Base-by-base conservation (phyloP, 1,140 invertebrate genomes). In the Calosoma granatense region DNA sequence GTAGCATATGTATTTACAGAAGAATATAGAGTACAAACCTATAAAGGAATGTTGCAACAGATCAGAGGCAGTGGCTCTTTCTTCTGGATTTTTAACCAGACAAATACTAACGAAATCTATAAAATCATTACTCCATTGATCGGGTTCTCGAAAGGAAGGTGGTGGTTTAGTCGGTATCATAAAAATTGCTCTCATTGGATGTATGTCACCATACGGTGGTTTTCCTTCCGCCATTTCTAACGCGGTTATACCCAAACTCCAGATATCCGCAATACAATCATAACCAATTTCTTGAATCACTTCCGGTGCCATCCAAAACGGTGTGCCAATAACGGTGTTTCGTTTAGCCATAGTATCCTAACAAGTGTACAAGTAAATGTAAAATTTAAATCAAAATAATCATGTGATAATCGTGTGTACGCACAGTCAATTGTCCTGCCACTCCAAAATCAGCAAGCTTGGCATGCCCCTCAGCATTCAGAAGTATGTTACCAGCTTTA, bases 151-250 rank as follows among this genome's bases (percentile, higher is more conserved):
- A 70, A 98, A 96, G 43, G 92, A 94, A 20, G 95, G 95, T 20
- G 95, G 93, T 26, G 94, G 94, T 72, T 97, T 97, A 54, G 93
- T 94, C 9, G 94, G 95, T 63, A 97, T 98, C 93, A 97, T 97
- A 71, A 98, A 98, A 66, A 98, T 97, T 23, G 94, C 92, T 59
- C 94, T 76, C 95, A 98, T 98, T 14, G 95, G 95, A 79, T 98
- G 94, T 66, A 97, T 97, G 71, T 97, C 93, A 11, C 92, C 91
- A 71, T 97, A 96, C 0, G 95, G 94, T 12, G 94, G 94, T 73
- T 96, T 93, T 6, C 94, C 94, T 75, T 98, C 94, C 0, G 93
- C 94, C 94, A 98, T 97, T 80, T 98, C 95, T 53, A 98, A 76
- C n/a, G 94, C 94, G 22, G 94, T 98, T 63, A 98, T 98, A 59